A percentile compares a stretch with the other conserved stretches of the same genome.
Conservation (phyloP, 2,797 vertebrate species). For the Nyctalus aviator region DNA sequence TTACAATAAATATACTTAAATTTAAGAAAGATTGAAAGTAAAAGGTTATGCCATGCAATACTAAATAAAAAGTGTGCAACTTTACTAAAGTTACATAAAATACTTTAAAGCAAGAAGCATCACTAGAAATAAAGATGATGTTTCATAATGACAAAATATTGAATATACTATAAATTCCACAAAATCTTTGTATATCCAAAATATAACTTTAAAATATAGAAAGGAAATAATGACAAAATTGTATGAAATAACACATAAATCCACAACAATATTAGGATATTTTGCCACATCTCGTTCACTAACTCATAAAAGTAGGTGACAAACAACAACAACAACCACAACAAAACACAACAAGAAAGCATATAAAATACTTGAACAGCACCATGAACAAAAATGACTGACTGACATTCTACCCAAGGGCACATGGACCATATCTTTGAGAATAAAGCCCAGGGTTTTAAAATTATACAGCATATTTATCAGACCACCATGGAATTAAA, state of each 20-base stretch:
- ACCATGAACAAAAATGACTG: slow-evolving; percentile 7
- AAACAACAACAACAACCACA: neutral
- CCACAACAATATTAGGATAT: neutral
- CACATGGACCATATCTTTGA: neutral
- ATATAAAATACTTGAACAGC: neutral
- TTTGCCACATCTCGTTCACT: neutral
- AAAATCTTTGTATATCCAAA: neutral
- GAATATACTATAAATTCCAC: neutral
- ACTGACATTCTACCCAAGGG: neutral
- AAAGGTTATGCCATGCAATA: neutral
- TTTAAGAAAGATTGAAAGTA: neutral
- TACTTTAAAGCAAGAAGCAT: neutral
- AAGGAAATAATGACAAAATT: neutral
- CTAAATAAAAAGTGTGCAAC: neutral
- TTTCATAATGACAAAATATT: neutral
- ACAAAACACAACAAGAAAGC: neutral
- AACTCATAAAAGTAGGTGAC: neutral
- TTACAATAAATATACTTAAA: neutral
- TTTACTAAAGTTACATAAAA: neutral
- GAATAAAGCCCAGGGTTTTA: neutral
- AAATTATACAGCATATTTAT: neutral
- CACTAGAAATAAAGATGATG: neutral
- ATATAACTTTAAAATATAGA: neutral
- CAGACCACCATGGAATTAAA: neutral
- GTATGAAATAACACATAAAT: neutral